Evolutionary conservation across 1,140 invertebrate species (phyloP), one percentile per base, ranked within the genome.

Genomic region (Macrotrachela quadricornifera): DNA sequence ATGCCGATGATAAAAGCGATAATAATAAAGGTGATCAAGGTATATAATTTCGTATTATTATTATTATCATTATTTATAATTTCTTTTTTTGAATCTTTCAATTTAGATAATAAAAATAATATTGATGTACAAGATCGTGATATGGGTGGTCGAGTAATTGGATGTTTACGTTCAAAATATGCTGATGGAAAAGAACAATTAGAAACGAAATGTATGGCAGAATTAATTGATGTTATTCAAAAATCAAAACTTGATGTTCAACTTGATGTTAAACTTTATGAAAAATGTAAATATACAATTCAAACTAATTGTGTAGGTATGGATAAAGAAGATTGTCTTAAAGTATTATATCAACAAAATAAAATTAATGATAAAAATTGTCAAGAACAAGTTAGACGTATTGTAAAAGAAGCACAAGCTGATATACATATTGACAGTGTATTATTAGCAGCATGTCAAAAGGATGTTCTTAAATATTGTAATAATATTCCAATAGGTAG

Each of bases 401-500:
- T 68, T 71, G 69, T 74, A 14, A 63, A 70, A 50, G 68, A 76
- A 66, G 64, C 67, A 46, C 56, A 73, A 52, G 67, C 74, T n/a
- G 76, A 77, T 61, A 71, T 78, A 44, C 73, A 78, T 56, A 64
- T 75, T 11, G 76, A 77, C 61, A 75, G 75, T 11, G 38, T 71
- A 17, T 64, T 77, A 6, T 66, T 73, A 56, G 61, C 65, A 43
- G 69, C 70, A 0, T 77, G 76, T 61, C 61, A 62, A 39, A 57
- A 64, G 14, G 76, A 77, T 60, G 71, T 92, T 11, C 71, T 79
- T 13, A 80, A 81, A 60, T 82, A 79, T 63, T 95, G 88, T 66
- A 76, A 76, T 58, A 77, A 82, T 62, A 71, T 91, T 16, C 73
- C 77, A 45, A 78, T 81, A 65, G 87, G 88, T 51, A 80, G 82